Evolutionary conservation across 2,113 vertebrate genomes (phyloP).

Genomic region (Hypomesus transpacificus): DNA sequence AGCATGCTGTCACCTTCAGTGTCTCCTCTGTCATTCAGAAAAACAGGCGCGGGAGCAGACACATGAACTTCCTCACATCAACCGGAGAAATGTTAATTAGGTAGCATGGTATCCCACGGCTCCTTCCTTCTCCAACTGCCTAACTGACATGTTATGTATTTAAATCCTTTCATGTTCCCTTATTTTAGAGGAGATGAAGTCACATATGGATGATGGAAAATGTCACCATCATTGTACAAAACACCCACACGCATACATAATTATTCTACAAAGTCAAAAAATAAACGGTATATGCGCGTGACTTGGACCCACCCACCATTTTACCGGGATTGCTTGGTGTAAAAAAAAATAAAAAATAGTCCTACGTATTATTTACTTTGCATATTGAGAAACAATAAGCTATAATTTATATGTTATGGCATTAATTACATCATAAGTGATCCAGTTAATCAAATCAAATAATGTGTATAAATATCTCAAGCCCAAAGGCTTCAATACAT

Average conservation of each 20-base stretch:
- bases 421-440: too few species aligned
- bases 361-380: too few species aligned
- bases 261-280: constrained; percentile 29
- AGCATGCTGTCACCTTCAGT: constrained; percentile 74
- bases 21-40: constrained; percentile 69
- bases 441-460: too few species aligned
- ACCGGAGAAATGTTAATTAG: constrained; percentile 72
- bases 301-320: constrained; percentile 11
- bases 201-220: constrained; percentile 56
- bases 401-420: too few species aligned
- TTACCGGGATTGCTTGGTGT: constrained; percentile 3
- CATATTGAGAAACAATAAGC: too few species aligned
- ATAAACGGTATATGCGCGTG: constrained; percentile 2
- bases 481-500: too few species aligned
- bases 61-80: constrained; percentile 65
- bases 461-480: too few species aligned
- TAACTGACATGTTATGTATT: constrained; percentile 67
- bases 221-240: constrained; percentile 40
- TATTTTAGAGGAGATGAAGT: constrained; percentile 62
- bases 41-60: constrained; percentile 61
- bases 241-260: constrained; percentile 32
- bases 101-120: constrained; percentile 64
- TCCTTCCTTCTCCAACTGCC: constrained; percentile 56
- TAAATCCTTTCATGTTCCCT: constrained; percentile 70
- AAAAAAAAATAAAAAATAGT: constrained; percentile 27